Evolutionary conservation across 2,888 invertebrate genomes (phyloP).

Genomic region (Sclerodermus sp.): DNA sequence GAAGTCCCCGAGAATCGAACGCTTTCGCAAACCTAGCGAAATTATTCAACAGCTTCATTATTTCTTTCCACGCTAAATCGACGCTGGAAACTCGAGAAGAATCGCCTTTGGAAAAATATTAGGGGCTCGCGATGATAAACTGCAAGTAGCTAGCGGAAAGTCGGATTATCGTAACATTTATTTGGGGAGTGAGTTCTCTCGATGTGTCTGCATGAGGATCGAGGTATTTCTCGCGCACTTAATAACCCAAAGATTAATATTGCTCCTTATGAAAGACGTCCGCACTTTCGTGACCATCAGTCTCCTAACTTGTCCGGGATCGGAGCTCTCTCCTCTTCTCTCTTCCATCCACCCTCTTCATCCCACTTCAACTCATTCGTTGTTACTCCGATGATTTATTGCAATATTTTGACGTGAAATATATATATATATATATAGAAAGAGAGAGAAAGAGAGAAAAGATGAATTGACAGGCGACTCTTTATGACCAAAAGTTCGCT

Average conservation of each 20-base stretch:
- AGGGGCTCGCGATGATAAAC: no score
- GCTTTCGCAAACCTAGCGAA: no score
- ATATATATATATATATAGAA: constrained; percentile 18
- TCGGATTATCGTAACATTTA: no score
- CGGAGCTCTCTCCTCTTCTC: constrained; percentile 13
- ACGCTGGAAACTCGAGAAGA: no score
- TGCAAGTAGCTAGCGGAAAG: no score
- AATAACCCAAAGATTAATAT: constrained; percentile 51
- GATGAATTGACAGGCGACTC: constrained; percentile 53
- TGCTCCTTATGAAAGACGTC: constrained; percentile 36
- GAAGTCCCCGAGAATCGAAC: no score
- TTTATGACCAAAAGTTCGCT: constrained; percentile 49
- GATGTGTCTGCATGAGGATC: constrained; percentile 19
- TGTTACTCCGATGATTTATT: constrained; percentile 52
- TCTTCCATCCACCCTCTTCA: constrained; percentile 8
- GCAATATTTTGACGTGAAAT: constrained; percentile 56
- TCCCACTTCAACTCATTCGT: constrained; percentile 26
- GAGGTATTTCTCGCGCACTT: constrained; percentile 26
- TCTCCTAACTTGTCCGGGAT: constrained; percentile 10
- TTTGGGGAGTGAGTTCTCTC: no score
- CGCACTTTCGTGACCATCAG: constrained; percentile 13
- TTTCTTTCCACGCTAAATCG: no score
- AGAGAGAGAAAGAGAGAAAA: constrained; percentile 41
- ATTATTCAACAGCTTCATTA: no score
- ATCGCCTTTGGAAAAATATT: no score